These are phyloP conservation scores for Anseranas semipalmata DNA, from an alignment of 2,113 vertebrate genomes.

Conservation along the genomic window DNA sequence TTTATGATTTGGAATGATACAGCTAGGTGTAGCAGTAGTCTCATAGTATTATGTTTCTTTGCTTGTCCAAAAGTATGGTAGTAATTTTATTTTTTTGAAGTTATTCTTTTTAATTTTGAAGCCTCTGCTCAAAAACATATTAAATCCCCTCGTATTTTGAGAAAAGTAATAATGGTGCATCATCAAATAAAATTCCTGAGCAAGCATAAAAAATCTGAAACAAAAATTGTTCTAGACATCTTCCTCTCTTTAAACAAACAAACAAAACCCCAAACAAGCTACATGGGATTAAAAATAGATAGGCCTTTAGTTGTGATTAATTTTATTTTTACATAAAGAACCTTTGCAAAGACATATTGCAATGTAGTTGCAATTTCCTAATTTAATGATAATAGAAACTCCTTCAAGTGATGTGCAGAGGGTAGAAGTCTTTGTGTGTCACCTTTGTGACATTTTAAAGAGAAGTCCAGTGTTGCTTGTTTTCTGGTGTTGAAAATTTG, in stretches of 20 bases:
- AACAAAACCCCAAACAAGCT: not conserved
- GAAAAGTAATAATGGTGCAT: not conserved
- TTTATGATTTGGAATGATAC: conserved; percentile 25
- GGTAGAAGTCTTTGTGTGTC: not conserved
- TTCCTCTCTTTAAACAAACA: not conserved
- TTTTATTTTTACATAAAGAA: not conserved
- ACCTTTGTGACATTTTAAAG: not conserved
- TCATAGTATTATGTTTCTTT: not conserved
- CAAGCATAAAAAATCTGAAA: not conserved
- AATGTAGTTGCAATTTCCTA: not conserved
- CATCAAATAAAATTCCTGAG: conserved; percentile 11
- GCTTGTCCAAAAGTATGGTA: not conserved
- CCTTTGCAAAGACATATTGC: not conserved
- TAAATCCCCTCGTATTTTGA: not conserved
- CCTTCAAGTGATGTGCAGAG: not conserved
- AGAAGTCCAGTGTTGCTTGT: not conserved
- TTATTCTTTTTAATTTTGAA: conserved; percentile 37
- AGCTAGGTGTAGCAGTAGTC: not conserved
- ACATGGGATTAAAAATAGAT: not conserved
- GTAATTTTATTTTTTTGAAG: conserved; percentile 6
- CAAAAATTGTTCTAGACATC: not conserved
- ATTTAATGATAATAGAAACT: not conserved
- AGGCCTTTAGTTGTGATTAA: not conserved
- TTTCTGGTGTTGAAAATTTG: not conserved
- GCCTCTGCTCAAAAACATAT: conserved; percentile 8